phyloP scores from a whole-genome alignment of 2,797 vertebrate genomes.

The Tamandua tetradactyla region DNA sequence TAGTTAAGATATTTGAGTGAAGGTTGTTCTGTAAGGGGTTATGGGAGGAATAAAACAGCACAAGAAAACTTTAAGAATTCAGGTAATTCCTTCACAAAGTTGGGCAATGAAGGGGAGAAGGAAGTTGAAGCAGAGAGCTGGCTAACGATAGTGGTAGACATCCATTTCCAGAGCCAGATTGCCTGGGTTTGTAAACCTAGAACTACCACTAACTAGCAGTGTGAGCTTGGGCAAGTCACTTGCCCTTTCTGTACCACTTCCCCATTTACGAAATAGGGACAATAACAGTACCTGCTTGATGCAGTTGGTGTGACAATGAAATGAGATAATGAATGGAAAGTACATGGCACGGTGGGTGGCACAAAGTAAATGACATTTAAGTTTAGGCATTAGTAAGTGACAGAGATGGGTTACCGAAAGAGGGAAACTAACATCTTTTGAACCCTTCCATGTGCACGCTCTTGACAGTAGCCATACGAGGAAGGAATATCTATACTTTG shows the following conservation, averaged over 20 bases:
- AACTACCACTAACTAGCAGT: neutral
- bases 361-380: neutral
- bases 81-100: neutral
- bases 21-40: neutral
- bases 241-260: too few species aligned
- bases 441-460: accelerated
- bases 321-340: neutral
- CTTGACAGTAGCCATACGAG: accelerated
- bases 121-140: neutral
- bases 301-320: neutral
- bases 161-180: neutral
- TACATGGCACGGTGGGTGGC: neutral
- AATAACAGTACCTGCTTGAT: neutral
- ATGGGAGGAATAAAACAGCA: neutral
- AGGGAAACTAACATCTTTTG: neutral
- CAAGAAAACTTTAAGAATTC: neutral
- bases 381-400: neutral
- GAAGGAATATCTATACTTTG: accelerated
- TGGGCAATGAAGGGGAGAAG: neutral
- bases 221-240: neutral
- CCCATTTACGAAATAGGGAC: neutral
- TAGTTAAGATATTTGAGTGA: neutral
- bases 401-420: neutral
- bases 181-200: neutral
- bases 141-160: accelerated